Base-by-base conservation (phyloP, 2,113 vertebrate species). In the Acrocephalus arundinaceus region DNA sequence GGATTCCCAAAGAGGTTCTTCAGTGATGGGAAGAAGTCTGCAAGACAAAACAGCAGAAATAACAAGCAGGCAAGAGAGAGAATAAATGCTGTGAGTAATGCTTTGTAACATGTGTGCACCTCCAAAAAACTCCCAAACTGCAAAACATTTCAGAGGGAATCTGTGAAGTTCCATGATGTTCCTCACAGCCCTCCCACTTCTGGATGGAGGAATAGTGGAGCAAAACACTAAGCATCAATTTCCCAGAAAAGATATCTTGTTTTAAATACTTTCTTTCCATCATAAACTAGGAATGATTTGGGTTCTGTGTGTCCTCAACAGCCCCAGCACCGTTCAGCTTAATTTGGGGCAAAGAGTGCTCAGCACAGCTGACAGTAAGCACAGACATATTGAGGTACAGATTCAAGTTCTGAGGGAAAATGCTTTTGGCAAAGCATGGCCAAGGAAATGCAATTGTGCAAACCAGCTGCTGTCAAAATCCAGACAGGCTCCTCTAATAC, bases 1-100 rank as follows among this genome's bases (percentile, higher is more conserved):
- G 98, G 98, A 75, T 98, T 99, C 87, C 98, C 98, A 48, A 99
- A 97, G 43, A 99, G 98, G 33, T 52, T 98, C 95, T 98, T 99
- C 97, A 99, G 33, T 1, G 99, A 98, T 7, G 99, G 98, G 51
- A 99, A 59, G 83, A 99, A 99, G 55, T 99, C 99, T 99, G 93
- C 28, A 95, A 96, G 82, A 94, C 33, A 94, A 97, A 97, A 92
- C 10, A 35, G 5, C 18, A 61, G 78, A 96, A 85, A 61, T 81
- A 7, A 88, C 31, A 78, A 85, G 17, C 15, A 89, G 67, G 55
- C 18, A 31, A 77, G 37, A 93, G 75, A 65, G 21, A 61, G 4
- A 67, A 59, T 14, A 74, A 45, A 7, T 67, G 8, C 43, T 84
- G 28, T 72, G 59, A 86, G 30, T 22, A 78, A 67, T 63, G n/a